Base-by-base conservation (phyloP, 2,113 vertebrate genomes). In the Bostrychus sinensis region DNA sequence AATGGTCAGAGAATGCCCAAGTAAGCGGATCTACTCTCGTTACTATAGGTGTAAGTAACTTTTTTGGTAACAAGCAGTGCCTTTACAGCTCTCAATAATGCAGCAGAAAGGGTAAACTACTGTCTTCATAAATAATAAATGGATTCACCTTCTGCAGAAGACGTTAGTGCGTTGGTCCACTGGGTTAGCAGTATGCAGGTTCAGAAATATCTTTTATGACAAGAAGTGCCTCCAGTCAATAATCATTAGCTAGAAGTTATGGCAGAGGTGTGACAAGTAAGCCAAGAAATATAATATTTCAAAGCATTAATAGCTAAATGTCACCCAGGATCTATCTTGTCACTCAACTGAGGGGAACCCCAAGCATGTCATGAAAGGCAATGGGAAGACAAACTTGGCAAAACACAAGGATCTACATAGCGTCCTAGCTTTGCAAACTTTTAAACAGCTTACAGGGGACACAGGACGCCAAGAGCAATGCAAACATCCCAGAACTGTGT, bases 71-170 rank as follows among this genome's bases (percentile, higher is more conserved):
- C 67, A 76, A 75, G 71, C 42, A 53, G 42, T 48, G 64, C 76
- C 75, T 82, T 85, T 66, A 66, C 51, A 75, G 51, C 16, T 56
- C 38, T 89, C 76, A 83, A 83, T 83, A 84, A 89, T 79, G 77
- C 45, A 86, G 56, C 72, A 62, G 59, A 81, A 58, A 58, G 5
- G 48, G 56, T 81, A 61, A 80, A 84, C 71, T 61, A 76, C 54
- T 67, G 51, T 17, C 39, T 32, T 80, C 58, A 83, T 87, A 3
- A 88, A 86, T 89, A 50, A 81, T 73, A 57, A 26, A 88, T 72
- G 36, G 22, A 34, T 54, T 72, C 46, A 80, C 36, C 61, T 66
- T 30, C 56, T 58, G 42, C 53, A 68, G 3, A 62, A 51, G 8
- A 62, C 62, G 46, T 63, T 8, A 22, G 38, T 66, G 9, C 38